Evolutionary conservation across 2,888 invertebrate genomes (phyloP).

Genomic region (Arrhopalites spinosus): DNA sequence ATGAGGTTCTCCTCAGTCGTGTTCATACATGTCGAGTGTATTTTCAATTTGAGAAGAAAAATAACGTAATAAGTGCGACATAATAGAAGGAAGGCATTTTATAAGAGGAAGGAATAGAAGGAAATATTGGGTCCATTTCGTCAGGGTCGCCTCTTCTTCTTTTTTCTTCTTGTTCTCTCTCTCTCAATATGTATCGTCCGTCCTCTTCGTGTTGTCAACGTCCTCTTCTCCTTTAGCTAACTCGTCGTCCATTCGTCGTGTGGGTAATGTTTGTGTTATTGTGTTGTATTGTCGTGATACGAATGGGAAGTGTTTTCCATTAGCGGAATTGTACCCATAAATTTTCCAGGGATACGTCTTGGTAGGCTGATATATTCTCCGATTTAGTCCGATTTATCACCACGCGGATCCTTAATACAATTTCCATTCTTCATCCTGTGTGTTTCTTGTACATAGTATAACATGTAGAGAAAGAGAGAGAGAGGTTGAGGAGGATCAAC

Average conservation of each 20-base stretch:
- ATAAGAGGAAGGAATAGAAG: constrained; percentile 31
- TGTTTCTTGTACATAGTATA: not conserved
- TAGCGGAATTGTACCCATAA: constrained; percentile 57
- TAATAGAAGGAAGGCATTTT: constrained; percentile 46
- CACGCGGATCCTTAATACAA: constrained; percentile 50
- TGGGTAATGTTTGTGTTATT: constrained; percentile 56
- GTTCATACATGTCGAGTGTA: constrained; percentile 44
- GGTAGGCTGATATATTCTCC: constrained; percentile 56
- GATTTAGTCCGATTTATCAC: constrained; percentile 57
- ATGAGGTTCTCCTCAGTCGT: constrained; percentile 34
- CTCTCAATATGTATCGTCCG: constrained; percentile 30
- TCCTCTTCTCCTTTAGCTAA: not conserved
- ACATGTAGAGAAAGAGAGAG: not conserved
- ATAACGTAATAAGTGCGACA: constrained; percentile 54
- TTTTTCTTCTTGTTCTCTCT: not conserved
- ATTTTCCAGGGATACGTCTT: constrained; percentile 55
- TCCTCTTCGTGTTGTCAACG: constrained; percentile 17
- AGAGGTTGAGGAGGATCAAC: constrained; percentile 4
- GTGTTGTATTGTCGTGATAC: constrained; percentile 57
- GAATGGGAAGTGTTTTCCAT: constrained; percentile 57
- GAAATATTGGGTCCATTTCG: constrained; percentile 43
- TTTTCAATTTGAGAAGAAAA: constrained; percentile 56
- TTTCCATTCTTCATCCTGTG: constrained; percentile 41
- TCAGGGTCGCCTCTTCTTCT: constrained; percentile 31
- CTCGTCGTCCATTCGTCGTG: constrained; percentile 38